Conservation (phyloP, 2,797 vertebrate genomes). For the Falco rusticolus region DNA sequence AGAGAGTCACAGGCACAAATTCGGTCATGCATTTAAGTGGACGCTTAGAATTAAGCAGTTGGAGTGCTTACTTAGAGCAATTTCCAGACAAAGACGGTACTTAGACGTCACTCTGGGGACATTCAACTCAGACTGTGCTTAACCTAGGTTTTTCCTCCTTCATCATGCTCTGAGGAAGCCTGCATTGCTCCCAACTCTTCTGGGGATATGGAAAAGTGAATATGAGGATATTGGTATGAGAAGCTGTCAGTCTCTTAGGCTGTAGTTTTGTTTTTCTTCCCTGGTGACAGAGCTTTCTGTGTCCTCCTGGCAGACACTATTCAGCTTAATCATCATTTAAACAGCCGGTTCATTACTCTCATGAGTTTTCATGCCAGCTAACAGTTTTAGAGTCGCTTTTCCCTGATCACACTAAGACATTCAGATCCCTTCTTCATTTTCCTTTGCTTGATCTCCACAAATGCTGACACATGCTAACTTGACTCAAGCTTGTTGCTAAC, state of each 20-base stretch:
- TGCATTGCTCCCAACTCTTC: not conserved
- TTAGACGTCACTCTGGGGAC: not conserved
- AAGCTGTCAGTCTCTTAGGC: constrained; percentile 16
- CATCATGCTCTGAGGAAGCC: not conserved
- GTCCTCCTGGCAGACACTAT: constrained; percentile 22
- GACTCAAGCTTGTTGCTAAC: not conserved
- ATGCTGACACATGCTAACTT: constrained; percentile 37
- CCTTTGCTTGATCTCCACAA: constrained; percentile 37
- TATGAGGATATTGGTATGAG: not conserved
- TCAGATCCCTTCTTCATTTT: constrained; percentile 15
- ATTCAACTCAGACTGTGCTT: not conserved
- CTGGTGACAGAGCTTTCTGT: constrained; percentile 18
- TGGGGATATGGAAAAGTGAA: not conserved
- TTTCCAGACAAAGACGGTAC: not conserved
- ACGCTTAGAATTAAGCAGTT: not conserved
- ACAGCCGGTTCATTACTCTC: constrained; percentile 43
- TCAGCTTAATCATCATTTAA: constrained; percentile 53
- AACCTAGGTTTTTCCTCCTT: not conserved
- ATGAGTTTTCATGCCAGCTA: constrained; percentile 1
- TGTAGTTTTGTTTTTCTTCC: constrained; percentile 21
- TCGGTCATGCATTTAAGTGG: not conserved
- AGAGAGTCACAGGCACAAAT: not conserved
- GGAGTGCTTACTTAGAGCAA: not conserved
- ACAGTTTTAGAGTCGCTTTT: constrained; percentile 34
- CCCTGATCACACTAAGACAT: constrained; percentile 18